Percentiles rank a stretch among this genome's conserved stretches.
phyloP scores from a whole-genome alignment of 2,888 invertebrate genomes.

The Drosophila dives region DNA sequence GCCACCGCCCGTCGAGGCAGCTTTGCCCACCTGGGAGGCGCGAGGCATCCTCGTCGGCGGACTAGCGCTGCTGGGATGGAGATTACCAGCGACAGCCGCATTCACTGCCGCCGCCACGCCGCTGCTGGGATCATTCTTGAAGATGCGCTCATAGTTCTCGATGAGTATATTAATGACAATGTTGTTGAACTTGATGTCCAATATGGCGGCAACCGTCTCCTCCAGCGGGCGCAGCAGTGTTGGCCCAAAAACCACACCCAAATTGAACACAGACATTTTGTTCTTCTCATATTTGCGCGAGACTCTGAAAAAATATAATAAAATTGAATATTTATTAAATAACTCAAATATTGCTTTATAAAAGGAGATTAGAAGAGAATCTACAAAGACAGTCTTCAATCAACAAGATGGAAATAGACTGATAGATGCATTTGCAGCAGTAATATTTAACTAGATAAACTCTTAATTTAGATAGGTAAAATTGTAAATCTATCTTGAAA shows the following conservation, averaged over 20 bases:
- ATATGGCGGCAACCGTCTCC: slow-evolving; percentile 98
- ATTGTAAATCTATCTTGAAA: too few relatives aligned
- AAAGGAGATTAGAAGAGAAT: neutral
- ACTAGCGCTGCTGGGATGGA: slow-evolving; percentile 70
- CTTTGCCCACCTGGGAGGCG: slow-evolving; percentile 76
- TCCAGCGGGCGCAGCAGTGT: slow-evolving; percentile 97
- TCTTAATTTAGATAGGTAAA: too few relatives aligned
- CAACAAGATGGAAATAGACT: too few relatives aligned
- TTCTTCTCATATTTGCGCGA: slow-evolving; percentile 93
- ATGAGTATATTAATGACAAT: slow-evolving; percentile 98
- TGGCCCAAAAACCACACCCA: slow-evolving; percentile 99
- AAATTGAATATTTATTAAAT: neutral
- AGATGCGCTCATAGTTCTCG: slow-evolving; percentile 92
- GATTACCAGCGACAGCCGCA: slow-evolving; percentile 21
- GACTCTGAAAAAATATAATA: slow-evolving; percentile 87
- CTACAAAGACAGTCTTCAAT: too few relatives aligned
- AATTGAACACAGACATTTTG: slow-evolving; percentile 98
- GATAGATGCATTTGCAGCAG: too few relatives aligned
- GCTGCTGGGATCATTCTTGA: slow-evolving; percentile 85
- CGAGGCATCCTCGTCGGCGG: slow-evolving; percentile 83
- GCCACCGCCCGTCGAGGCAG: slow-evolving; percentile 56
- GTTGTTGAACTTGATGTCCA: slow-evolving; percentile 99
- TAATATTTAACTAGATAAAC: too few relatives aligned
- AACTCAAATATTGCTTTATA: neutral
- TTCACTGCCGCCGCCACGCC: slow-evolving; percentile 19